These are phyloP conservation scores for Tetranychus cinnabarinus DNA, from an alignment of 1,140 invertebrate species.

Conservation along the genomic window DNA sequence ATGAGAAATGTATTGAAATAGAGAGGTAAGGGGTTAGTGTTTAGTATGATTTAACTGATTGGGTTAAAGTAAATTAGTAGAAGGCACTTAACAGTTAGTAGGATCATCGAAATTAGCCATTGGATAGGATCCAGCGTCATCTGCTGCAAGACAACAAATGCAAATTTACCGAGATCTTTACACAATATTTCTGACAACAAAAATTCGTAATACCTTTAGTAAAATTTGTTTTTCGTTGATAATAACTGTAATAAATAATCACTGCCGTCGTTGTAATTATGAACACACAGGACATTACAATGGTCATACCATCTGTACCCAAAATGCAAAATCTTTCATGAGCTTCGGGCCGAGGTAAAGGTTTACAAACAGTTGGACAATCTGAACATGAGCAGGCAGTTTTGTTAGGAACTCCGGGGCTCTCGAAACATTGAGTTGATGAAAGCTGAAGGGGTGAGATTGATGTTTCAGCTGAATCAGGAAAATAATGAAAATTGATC, in stretches of 20 bases:
- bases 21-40: too few relatives aligned
- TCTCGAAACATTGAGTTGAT: conserved; percentile 36
- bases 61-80: conserved; percentile 25
- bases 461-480: conserved; percentile 14
- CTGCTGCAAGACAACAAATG: background rate
- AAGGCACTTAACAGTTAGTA: conserved; percentile 19
- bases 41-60: too few relatives aligned
- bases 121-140: background rate
- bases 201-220: background rate
- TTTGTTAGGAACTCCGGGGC: conserved; percentile 14
- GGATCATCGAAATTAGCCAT: background rate
- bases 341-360: conserved; percentile 34
- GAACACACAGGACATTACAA: conserved; percentile 53
- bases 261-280: conserved; percentile 20
- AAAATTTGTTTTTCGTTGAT: background rate
- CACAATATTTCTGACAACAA: too few relatives aligned
- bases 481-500: conserved; percentile 9
- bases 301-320: conserved; percentile 43
- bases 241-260: background rate
- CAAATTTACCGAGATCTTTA: too few relatives aligned
- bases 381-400: conserved; percentile 60
- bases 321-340: conserved; percentile 40
- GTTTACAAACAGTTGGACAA: conserved; percentile 51
- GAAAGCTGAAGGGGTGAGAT: conserved; percentile 33
- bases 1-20: too few relatives aligned